Base-by-base conservation (phyloP, 1,140 invertebrate species). In the Thaumatotibia leucotreta region DNA sequence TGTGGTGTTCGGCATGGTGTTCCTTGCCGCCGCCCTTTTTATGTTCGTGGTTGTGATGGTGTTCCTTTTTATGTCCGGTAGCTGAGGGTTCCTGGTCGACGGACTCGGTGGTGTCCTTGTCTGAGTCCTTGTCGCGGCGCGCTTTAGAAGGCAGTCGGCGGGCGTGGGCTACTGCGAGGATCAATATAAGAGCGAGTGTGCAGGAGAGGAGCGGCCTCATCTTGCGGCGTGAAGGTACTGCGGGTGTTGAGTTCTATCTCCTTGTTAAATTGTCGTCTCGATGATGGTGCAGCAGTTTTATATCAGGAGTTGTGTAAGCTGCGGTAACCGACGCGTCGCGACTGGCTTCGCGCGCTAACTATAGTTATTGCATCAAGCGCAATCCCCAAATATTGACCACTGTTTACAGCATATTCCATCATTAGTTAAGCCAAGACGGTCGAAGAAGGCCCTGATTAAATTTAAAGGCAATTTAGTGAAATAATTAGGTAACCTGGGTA, bases 21-120 rank as follows among this genome's bases (percentile, higher is more conserved):
- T 91, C 89, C 45, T 90, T 91, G 0, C 91, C 93, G 0, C 92
- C 93, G 6, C 86, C 86, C 5, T 93, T 93, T 69, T 94, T 91
- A 63, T 92, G 92, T 54, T 93, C 92, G 69, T 92, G 88, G 67
- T 93, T 90, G 63, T 92, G 83, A 2, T 88, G 92, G 27, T 93
- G 90, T 67, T 93, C 93, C 14, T 92, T 93, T 68, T 93, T 93
- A 33, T 94, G 92, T 1, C 92, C 93, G 23, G 93, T 92, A 24
- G 92, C 91, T 5, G 92, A 93, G 31, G 92, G 83, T 20, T 82
- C 80, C 23, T 92, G 91, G 75, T 94, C 91, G 29, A 92, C 91
- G 63, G 90, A 82, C 14, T 69, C 63, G 69, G 22, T 50, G 17
- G 62, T 82, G 69, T 66, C 87, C 76, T 68, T 39, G n/a, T 39